Evolutionary conservation across 2,888 invertebrate genomes (phyloP).

Genomic region (Ectobius pallidus): DNA sequence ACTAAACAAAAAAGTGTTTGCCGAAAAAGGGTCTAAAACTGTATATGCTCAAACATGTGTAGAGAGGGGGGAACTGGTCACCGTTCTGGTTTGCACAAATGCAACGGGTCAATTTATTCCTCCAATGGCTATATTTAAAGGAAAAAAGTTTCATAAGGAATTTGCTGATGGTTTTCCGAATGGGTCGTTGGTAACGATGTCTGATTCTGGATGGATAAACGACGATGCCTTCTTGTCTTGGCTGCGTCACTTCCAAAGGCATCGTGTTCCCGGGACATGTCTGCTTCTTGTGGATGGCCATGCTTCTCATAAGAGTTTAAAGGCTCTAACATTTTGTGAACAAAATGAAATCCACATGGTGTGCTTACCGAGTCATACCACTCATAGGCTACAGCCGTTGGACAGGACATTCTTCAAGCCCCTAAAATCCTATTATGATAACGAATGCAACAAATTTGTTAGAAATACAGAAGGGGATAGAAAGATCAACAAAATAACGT

Average conservation of each 20-base stretch:
- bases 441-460: not conserved
- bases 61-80: not conserved
- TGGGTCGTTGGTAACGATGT: not conserved
- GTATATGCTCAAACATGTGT: not conserved
- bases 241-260: not conserved
- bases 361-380: not conserved
- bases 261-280: not conserved
- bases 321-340: not conserved
- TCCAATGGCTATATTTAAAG: not conserved
- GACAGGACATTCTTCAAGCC: not conserved
- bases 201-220: not conserved
- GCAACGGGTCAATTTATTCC: not conserved
- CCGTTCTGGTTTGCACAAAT: not conserved
- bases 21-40: conserved; percentile 2
- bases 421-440: not conserved
- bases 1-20: not conserved
- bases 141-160: not conserved
- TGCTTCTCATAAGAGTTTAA: conserved; percentile 1
- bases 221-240: not conserved
- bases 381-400: not conserved
- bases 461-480: not conserved
- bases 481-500: not conserved
- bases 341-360: not conserved
- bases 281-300: not conserved
- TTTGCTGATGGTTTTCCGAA: not conserved